phyloP scores from a whole-genome alignment of 1,140 invertebrate species.

The Solenopsis fugax region DNA sequence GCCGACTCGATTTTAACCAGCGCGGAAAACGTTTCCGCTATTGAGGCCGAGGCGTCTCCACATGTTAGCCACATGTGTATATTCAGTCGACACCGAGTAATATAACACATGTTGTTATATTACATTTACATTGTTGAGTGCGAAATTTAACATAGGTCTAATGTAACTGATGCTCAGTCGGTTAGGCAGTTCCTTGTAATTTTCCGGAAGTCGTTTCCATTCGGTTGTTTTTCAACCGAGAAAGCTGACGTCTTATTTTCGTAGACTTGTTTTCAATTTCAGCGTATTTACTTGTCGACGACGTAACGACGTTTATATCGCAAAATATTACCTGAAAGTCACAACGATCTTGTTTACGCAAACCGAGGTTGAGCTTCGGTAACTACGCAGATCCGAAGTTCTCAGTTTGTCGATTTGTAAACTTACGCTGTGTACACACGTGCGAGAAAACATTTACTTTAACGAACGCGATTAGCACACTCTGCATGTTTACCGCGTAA shows the following conservation, averaged over 20 bases:
- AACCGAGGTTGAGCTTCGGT: background rate
- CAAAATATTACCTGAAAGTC: background rate
- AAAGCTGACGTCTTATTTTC: background rate
- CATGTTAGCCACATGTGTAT: background rate
- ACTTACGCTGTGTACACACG: background rate
- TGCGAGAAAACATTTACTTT: slow-evolving; percentile 24
- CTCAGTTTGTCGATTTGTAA: background rate
- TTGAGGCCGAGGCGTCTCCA: background rate
- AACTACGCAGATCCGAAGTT: slow-evolving; percentile 41
- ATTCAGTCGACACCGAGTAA: too few species aligned
- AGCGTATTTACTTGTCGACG: background rate
- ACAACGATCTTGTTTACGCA: background rate
- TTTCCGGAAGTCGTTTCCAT: background rate
- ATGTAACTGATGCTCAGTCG: too few species aligned
- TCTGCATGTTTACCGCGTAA: background rate
- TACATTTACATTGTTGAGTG: too few species aligned
- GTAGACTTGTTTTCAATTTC: background rate
- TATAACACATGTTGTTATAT: too few species aligned
- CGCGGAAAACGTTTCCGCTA: background rate
- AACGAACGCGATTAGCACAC: slow-evolving; percentile 14
- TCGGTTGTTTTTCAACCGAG: background rate
- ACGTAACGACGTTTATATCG: background rate
- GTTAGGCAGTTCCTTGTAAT: background rate
- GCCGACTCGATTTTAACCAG: background rate
- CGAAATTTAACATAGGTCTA: too few species aligned